These are phyloP conservation scores for Apaloderma vittatum DNA, from an alignment of 2,113 vertebrate species.

Conservation along the genomic window DNA sequence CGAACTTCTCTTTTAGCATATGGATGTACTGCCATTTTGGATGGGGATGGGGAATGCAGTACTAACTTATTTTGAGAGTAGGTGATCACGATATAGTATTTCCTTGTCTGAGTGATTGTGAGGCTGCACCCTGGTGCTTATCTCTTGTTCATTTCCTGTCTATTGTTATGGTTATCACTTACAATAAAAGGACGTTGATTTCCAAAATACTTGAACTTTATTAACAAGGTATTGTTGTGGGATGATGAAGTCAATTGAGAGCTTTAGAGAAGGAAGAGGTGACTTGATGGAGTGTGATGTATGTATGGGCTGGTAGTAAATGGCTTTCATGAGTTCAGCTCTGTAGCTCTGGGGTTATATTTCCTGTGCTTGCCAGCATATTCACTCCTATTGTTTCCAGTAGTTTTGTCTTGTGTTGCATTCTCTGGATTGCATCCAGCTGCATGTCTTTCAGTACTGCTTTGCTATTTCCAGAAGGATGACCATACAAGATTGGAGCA, in stretches of 20 bases:
- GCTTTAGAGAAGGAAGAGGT: background rate
- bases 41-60: background rate
- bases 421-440: background rate
- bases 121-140: background rate
- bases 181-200: conserved; percentile 31
- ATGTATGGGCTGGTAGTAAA: background rate
- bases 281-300: background rate
- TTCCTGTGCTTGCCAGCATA: background rate
- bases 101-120: background rate
- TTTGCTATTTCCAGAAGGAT: background rate
- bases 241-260: background rate
- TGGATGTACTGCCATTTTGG: background rate
- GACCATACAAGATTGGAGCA: background rate
- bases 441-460: background rate
- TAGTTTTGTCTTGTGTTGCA: background rate
- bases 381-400: background rate
- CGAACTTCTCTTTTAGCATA: background rate
- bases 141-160: conserved; percentile 12
- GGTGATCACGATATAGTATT: background rate
- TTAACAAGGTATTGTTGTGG: conserved; percentile 18
- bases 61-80: background rate
- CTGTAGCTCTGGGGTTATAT: background rate
- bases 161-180: conserved; percentile 47
- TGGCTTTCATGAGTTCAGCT: background rate
- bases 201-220: conserved; percentile 33